Conservation (phyloP, 37 sponge, comb jelly and placozoan genomes). For the Eunapius fragilis region DNA sequence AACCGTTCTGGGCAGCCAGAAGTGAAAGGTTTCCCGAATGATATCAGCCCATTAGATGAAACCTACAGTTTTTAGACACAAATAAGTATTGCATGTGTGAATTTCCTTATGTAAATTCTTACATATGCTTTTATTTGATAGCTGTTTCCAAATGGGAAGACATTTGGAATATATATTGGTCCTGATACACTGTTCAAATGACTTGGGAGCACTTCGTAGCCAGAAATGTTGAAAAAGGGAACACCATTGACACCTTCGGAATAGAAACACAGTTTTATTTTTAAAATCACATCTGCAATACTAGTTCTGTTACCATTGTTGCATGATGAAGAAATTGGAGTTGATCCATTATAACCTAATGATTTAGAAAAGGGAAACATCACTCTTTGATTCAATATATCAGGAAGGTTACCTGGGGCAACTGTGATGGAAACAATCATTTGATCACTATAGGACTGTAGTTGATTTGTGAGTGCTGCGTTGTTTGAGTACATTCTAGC, state of each 20-base stretch:
- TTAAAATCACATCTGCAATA: not conserved
- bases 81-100: not conserved
- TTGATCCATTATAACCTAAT: too few relatives aligned
- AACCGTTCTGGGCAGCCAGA: not conserved
- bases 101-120: not conserved
- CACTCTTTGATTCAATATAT: not conserved
- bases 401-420: not conserved
- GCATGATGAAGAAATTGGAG: too few relatives aligned
- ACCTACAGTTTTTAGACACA: not conserved
- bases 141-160: not conserved
- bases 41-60: slow-evolving; percentile 32
- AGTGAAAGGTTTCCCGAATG: slow-evolving; percentile 24
- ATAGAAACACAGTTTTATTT: not conserved
- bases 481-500: not conserved
- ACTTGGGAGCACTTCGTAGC: not conserved
- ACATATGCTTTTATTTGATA: not conserved
- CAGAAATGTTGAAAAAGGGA: not conserved
- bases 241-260: not conserved
- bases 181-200: not conserved
- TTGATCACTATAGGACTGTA: not conserved
- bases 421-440: not conserved
- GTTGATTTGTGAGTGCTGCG: not conserved
- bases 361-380: not conserved
- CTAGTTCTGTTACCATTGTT: too few relatives aligned
- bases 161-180: not conserved